phyloP scores from a whole-genome alignment of 2,888 invertebrate genomes.

The Oasisia sp. region DNA sequence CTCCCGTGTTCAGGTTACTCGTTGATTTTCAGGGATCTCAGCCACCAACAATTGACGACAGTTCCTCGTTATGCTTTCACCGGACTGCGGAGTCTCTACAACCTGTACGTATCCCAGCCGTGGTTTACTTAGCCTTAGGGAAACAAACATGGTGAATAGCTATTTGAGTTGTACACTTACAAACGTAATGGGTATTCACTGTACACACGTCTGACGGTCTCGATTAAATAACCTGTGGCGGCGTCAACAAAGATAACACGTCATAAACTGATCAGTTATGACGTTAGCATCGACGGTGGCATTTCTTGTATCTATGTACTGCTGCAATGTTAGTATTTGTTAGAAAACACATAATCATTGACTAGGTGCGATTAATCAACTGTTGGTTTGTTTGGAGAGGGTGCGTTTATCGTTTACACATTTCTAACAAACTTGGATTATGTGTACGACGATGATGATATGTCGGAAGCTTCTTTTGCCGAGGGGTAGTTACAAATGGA shows the following conservation, averaged over 20 bases:
- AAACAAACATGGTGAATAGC: not conserved
- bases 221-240: too few species aligned
- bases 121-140: not conserved
- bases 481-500: too few species aligned
- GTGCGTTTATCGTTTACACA: too few species aligned
- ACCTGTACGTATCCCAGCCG: slow-evolving; percentile 55
- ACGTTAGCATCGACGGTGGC: too few species aligned
- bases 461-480: too few species aligned
- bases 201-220: not conserved
- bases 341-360: not conserved
- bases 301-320: not conserved
- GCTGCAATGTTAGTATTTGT: not conserved
- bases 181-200: not conserved
- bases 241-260: too few species aligned
- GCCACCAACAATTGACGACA: slow-evolving; percentile 54
- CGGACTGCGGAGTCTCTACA: slow-evolving; percentile 58
- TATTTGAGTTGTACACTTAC: not conserved
- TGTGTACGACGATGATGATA: too few species aligned
- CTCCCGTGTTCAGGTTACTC: not conserved
- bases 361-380: not conserved
- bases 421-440: too few species aligned
- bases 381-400: too few species aligned
- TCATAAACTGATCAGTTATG: too few species aligned
- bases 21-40: slow-evolving; percentile 55
- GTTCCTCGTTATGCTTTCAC: slow-evolving; percentile 59